Conservation (phyloP, 2,888 invertebrate species). For the Rhogogaster chlorosoma region DNA sequence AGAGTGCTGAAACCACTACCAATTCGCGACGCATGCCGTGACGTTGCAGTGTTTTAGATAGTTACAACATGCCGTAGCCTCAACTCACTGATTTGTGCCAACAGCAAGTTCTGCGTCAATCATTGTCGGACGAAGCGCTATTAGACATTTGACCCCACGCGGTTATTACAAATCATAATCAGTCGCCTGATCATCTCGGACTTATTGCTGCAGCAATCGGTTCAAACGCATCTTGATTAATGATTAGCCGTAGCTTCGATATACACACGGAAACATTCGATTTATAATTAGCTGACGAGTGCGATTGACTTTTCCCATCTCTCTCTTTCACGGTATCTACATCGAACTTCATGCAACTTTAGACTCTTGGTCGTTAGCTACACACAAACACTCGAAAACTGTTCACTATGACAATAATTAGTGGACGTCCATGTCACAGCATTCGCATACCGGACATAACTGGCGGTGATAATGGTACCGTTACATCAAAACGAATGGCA, state of each 20-base stretch:
- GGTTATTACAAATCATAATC: constrained; percentile 20
- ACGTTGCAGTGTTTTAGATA: not conserved
- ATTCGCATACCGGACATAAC: not conserved
- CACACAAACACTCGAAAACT: not conserved
- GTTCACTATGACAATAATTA: not conserved
- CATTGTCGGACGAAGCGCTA: not conserved
- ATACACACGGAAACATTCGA: not conserved
- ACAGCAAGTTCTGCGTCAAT: not conserved
- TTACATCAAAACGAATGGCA: not conserved
- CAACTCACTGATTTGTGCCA: not conserved
- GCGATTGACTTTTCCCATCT: not conserved
- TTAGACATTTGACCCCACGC: not conserved
- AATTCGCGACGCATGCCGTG: not conserved
- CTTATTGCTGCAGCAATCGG: not conserved
- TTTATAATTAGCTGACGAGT: not conserved
- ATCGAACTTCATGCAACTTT: not conserved
- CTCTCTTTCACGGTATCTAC: not conserved
- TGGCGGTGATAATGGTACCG: not conserved
- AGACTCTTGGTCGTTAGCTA: not conserved
- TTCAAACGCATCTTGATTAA: not conserved
- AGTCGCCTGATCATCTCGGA: constrained; percentile 1
- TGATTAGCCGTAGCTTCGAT: not conserved
- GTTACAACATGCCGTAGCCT: not conserved
- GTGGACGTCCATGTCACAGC: not conserved
- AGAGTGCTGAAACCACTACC: not conserved